Percentiles rank a stretch among this genome's conserved stretches.
Evolutionary conservation across 2,113 vertebrate species (phyloP).

Genomic region (Rhinoptilus africanus): DNA sequence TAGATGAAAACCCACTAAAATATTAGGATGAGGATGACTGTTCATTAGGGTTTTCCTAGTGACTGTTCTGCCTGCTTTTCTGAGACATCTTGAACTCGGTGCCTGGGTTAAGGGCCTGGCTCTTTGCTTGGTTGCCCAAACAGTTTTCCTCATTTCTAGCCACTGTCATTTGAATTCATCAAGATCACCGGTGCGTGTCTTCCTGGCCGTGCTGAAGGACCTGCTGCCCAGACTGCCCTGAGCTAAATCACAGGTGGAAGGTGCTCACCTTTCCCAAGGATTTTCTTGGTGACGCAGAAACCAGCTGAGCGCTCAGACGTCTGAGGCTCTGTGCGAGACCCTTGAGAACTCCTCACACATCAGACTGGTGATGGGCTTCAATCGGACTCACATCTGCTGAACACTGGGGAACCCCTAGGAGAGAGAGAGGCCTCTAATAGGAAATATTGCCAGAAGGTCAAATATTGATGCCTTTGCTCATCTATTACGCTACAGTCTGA

Average conservation of each 20-base stretch:
- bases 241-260: neutral
- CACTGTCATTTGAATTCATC: neutral
- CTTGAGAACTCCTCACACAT: neutral
- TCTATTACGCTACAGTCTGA: neutral
- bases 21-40: neutral
- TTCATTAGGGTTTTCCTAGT: neutral
- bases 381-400: neutral
- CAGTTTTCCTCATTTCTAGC: neutral
- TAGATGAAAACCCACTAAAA: neutral
- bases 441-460: neutral
- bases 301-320: neutral
- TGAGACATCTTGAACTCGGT: neutral
- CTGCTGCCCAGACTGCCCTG: neutral
- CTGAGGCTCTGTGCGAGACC: neutral
- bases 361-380: neutral
- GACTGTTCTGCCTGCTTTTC: neutral
- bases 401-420: neutral
- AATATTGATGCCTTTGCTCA: neutral
- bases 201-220: neutral
- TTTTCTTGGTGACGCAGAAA: conserved; percentile 22
- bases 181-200: neutral
- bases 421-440: neutral
- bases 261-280: conserved; percentile 24
- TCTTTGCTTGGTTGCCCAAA: neutral
- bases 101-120: neutral